Base-by-base conservation (phyloP, 1,140 invertebrate species). In the Drosophila watanabei region DNA sequence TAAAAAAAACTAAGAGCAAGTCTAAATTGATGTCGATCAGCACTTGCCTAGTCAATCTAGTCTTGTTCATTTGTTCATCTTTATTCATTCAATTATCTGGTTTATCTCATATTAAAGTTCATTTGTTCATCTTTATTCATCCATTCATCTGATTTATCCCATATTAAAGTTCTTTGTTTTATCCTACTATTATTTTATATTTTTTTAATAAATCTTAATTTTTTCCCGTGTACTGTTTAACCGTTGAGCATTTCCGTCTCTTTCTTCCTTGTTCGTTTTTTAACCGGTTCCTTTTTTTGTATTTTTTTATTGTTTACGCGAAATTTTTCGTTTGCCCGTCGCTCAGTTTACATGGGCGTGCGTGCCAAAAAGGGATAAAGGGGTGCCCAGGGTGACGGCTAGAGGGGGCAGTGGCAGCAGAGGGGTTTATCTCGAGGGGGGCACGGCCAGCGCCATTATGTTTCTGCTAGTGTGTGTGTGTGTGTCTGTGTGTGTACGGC, bases 231-330 rank as follows among this genome's bases (percentile, higher is more conserved):
- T 28, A 24, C 9, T 63, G 64, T 78, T 79, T 82, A 86, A 75
- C 82, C 54, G 80, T 83, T 79, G 71, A 45, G 59, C 62, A 80
- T 78, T 79, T 57, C 79, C 5, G 16, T 28, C 18, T 7, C 24
- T 2, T 52, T 58, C 28, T 49, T 71, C n/a, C 45, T 73, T 58
- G 35, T 43, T 51, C 70, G 7, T 41, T 78, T 58, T 63, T 80
- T 69, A 71, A 77, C 68, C 66, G 69, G 78, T 83, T 83, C 62
- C 41, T 60, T 80, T 84, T 81, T 80, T 84, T 84, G 80, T 71
- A 65, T 83, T 89, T 71, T n/a, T 89, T 89, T 88, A 88, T 89
- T 88, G 80, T 76, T 88, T 89, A 89, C 70, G 85, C 86, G 85
- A 88, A 86, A 79, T 79, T 75, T 79, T 89, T 75, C 62, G 85